A percentile compares a stretch with the other conserved stretches of the same genome.
Conservation (phyloP, 2,797 vertebrate genomes). For the Poecilia picta region DNA sequence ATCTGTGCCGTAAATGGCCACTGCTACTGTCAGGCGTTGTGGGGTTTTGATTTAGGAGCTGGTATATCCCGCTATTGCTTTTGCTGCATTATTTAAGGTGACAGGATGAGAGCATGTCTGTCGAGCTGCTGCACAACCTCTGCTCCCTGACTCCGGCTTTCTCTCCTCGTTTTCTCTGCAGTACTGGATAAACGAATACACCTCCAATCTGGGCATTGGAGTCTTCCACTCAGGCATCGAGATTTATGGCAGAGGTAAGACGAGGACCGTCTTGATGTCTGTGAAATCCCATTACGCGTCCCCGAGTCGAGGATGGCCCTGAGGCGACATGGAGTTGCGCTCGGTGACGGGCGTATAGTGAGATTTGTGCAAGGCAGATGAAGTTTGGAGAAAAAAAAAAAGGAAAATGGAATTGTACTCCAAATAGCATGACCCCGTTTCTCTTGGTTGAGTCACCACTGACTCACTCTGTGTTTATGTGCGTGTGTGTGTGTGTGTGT, state of each 20-base stretch:
- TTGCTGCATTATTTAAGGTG: not conserved
- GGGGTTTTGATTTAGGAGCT: not conserved
- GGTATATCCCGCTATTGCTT: not conserved
- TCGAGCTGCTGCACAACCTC: not conserved
- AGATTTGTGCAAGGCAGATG: constrained; percentile 1
- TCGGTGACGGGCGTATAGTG: constrained; percentile 4
- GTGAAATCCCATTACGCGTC: constrained; percentile 2
- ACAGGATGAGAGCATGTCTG: constrained; percentile 7
- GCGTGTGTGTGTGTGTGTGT: not conserved
- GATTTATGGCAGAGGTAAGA: constrained; percentile 92
- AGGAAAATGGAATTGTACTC: constrained; percentile 37
- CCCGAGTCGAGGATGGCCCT: not conserved
- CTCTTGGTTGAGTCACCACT: constrained; percentile 59
- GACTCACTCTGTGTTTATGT: constrained; percentile 41
- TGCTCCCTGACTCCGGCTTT: constrained; percentile 10
- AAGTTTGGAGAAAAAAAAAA: constrained; percentile 30
- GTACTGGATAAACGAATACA: constrained; percentile 99
- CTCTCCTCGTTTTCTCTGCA: constrained; percentile 59
- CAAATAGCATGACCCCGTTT: constrained; percentile 56
- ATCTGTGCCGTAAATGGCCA: not conserved
- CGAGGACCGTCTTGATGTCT: constrained; percentile 5
- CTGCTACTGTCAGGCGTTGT: not conserved
- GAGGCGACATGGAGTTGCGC: not conserved
- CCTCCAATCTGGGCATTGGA: constrained; percentile 93
- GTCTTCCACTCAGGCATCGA: constrained; percentile 97